Conservation (phyloP, 1,140 invertebrate genomes). For the Procambarus virginalis region DNA sequence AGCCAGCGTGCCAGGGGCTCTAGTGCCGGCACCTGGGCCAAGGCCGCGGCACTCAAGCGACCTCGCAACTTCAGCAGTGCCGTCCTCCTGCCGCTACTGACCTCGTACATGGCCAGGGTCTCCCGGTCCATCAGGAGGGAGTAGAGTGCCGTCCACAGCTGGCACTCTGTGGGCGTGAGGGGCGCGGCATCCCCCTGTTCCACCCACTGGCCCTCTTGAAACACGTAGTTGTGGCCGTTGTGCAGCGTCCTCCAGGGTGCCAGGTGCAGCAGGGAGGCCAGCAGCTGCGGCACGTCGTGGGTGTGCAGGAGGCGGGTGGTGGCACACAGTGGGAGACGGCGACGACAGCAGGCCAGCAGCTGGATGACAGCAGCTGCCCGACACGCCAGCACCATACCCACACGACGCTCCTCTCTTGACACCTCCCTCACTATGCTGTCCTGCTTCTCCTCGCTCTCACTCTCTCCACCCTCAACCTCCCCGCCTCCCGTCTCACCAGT, state of each 20-base stretch:
- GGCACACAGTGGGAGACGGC: constrained; percentile 50
- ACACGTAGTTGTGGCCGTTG: neutral
- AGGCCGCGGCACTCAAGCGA: constrained; percentile 20
- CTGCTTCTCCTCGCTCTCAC: neutral
- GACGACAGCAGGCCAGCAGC: constrained; percentile 11
- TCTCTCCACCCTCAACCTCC: neutral
- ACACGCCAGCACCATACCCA: constrained; percentile 31
- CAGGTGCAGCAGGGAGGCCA: constrained; percentile 34
- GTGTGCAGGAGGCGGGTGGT: constrained; percentile 45
- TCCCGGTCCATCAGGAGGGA: constrained; percentile 39
- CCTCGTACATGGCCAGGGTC: constrained; percentile 51
- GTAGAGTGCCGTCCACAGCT: constrained; percentile 51
- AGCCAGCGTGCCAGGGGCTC: constrained; percentile 56
- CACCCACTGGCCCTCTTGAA: constrained; percentile 36
- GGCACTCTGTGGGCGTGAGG: constrained; percentile 44
- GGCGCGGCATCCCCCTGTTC: neutral
- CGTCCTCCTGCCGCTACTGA: constrained; percentile 40
- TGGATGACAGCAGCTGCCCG: constrained; percentile 46
- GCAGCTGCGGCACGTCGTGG: constrained; percentile 61
- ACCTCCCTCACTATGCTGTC: constrained; percentile 1
- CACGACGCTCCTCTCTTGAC: constrained; percentile 26
- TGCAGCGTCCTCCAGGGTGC: constrained; percentile 25
- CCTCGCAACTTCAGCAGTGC: constrained; percentile 39
- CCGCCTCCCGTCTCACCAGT: neutral
- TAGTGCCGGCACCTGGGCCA: constrained; percentile 55